These are phyloP conservation scores for Saimiri boliviensis DNA, from an alignment of 2,113 vertebrate species.

Conservation along the genomic window DNA sequence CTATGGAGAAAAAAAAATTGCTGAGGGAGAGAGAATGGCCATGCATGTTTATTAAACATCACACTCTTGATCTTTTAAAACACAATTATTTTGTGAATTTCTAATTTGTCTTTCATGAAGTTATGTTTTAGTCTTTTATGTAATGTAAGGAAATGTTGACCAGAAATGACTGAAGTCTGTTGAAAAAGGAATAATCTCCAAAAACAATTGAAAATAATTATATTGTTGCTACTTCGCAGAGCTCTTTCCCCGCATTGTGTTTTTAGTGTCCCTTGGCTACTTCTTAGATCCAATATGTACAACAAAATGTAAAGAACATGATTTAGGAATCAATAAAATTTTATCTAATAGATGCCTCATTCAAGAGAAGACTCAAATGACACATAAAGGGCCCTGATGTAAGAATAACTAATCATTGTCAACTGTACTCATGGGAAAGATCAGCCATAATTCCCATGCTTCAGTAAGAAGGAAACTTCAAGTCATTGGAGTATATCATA, in stretches of 20 bases:
- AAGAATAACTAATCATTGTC: neutral
- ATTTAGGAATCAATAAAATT: neutral
- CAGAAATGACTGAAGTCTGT: neutral
- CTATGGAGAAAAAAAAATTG: neutral
- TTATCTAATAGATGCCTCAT: neutral
- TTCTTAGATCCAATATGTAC: neutral
- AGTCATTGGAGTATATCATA: neutral
- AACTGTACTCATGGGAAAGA: neutral
- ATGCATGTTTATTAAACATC: neutral
- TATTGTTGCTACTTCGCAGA: neutral
- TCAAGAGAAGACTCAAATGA: neutral
- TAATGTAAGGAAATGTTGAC: neutral
- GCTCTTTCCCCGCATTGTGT: neutral
- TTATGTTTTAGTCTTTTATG: neutral
- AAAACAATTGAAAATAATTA: neutral
- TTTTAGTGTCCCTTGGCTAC: neutral
- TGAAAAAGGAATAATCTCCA: conserved; percentile 7
- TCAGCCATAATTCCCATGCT: neutral
- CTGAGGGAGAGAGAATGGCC: neutral
- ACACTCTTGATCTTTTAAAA: neutral
- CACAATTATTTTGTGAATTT: neutral
- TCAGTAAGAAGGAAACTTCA: neutral
- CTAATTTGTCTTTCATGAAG: neutral
- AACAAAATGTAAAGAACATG: neutral
- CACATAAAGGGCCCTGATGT: neutral